A percentile compares a stretch with the other conserved stretches of the same genome.
Conservation (phyloP, 2,888 invertebrate species). For the Steinernema hermaphroditum region DNA sequence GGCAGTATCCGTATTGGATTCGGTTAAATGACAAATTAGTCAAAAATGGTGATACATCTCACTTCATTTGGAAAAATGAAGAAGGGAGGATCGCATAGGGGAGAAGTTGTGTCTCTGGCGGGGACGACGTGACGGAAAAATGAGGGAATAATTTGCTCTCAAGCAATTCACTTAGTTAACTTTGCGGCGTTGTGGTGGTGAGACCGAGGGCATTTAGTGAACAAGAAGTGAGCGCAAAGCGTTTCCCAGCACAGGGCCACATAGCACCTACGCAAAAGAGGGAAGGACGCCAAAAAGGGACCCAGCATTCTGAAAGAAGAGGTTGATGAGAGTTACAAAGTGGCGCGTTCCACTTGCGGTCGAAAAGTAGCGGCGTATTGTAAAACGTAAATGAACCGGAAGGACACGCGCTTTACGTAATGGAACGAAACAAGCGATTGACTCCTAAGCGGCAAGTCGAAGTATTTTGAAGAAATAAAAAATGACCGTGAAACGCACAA, state of each 20-base stretch:
- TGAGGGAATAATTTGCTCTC: constrained; percentile 25
- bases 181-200: constrained; percentile 29
- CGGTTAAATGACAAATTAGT: constrained; percentile 10
- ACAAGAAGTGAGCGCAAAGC: constrained; percentile 19
- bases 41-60: constrained; percentile 8
- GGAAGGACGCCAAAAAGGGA: constrained; percentile 7
- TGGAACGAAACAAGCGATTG: too few species aligned
- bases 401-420: constrained; percentile 1
- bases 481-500: not conserved
- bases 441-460: too few species aligned
- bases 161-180: constrained; percentile 31
- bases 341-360: not conserved
- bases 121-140: not conserved
- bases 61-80: constrained; percentile 1
- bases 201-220: constrained; percentile 11
- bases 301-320: constrained; percentile 7
- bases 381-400: constrained; percentile 8
- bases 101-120: not conserved
- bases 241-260: constrained; percentile 16
- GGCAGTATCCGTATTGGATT: too few species aligned
- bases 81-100: not conserved
- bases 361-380: constrained; percentile 10
- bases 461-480: too few species aligned
- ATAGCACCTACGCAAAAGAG: constrained; percentile 20
- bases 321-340: constrained; percentile 23